Base-by-base conservation (phyloP, 2,797 vertebrate species). In the Sebastes dallii region DNA sequence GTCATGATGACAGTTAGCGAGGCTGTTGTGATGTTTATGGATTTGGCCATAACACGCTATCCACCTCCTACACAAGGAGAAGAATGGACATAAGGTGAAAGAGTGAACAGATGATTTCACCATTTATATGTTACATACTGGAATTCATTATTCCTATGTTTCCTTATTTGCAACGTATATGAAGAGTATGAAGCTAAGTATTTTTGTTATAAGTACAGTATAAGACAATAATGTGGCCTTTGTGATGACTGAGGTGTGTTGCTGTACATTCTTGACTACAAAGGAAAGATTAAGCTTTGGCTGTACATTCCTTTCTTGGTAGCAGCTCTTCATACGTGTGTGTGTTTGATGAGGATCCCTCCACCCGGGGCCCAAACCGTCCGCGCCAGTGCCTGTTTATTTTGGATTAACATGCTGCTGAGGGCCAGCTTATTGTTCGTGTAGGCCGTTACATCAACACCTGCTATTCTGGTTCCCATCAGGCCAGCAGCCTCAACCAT, bases 381-480 rank as follows among this genome's bases (percentile, higher is more conserved):
- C 83, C 61, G 32, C 70, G 46, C 75, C 85, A 81, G 72, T 6
- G 77, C 55, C 86, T 88, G 88, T 89, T 91, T 91, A 89, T 90
- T 90, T 92, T 89, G 87, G 87, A 91, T 96, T 96, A 96, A 85
- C 86, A 86, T 81, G 88, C 90, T 84, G 95, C 96, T 94, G 94
- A 96, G 71, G 78, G 80, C 72, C 87, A 66, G 75, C 77, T 89
- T 91, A 88, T 92, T 93, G 90, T 92, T 90, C 86, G 84, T 88
- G 46, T 74, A 88, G 83, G 81, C 84, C 5, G 24, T 75, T 83
- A 91, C 85, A 91, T 93, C 89, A 94, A 92, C 91, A 93, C 92
- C 91, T 92, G 89, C 90, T 92, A 90, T 94, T 93, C 88, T 92
- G 85, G 89, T 89, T 90, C 78, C 82, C 89, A 88, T 90, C 88